Evolutionary conservation across 2,113 vertebrate genomes (phyloP), one percentile per base, ranked within the genome.

Genomic region (Vidua macroura): DNA sequence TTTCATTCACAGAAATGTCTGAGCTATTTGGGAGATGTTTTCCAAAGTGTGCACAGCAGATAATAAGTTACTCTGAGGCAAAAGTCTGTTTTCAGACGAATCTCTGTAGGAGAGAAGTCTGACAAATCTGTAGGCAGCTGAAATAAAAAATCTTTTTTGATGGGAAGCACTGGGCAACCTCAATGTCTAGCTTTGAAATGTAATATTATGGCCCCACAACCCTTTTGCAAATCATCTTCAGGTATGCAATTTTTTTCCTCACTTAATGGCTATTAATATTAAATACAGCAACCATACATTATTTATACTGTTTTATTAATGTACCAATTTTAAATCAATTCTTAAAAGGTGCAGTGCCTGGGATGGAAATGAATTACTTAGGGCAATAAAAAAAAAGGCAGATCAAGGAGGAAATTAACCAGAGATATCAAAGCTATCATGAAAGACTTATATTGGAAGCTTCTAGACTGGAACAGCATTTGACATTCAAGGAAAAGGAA

Each of bases 281-380:
- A 95, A 97, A 97, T 90, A 95, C 74, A 94, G 77, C 66, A 86
- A 83, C 58, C 75, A 95, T 97, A 92, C 81, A 95, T 97, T 96
- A 97, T 97, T 97, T 95, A 97, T 97, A 91, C 46, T 96, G 94
- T 97, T 96, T 95, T 91, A 97, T 96, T 92, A 41, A 79, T 91
- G 58, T 95, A 95, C 95, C 92, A 95, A 96, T 95, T 96, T 96
- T 58, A 96, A 94, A 96, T 95, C 81, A 93, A 76, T 95, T 91
- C 81, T 89, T 95, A 87, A 93, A 95, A 76, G 12, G 43, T 93
- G 62, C 77, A 91, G 73, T 68, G 81, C 66, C 62, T 69, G 37
- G 30, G 43, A 89, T 73, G 66, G 70, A 96, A 95, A 96, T 92
- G 31, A 87, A 95, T 93, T 91, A 93, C 94, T 96, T 53, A 93